phyloP scores from a whole-genome alignment of 2,888 invertebrate species.

The Seira musarum region DNA sequence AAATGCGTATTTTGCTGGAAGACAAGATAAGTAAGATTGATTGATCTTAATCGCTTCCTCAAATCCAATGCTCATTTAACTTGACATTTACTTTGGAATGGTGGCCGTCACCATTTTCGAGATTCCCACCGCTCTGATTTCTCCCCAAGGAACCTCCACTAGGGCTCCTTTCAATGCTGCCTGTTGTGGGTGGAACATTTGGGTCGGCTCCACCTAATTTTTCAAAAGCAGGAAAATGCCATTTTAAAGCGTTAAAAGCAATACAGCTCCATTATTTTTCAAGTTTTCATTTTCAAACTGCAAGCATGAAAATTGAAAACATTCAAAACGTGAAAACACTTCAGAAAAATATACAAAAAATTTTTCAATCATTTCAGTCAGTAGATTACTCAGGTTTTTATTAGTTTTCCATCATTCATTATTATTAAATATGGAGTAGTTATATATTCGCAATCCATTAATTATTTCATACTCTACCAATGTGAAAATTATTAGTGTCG shows the following conservation, averaged over 20 bases:
- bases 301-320: not conserved
- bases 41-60: not conserved
- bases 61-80: not conserved
- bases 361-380: conserved; percentile 43
- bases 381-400: no score
- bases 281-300: not conserved
- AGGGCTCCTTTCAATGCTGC: conserved; percentile 82
- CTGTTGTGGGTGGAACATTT: conserved; percentile 52
- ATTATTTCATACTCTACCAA: no score
- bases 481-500: no score
- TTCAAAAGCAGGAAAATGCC: no score
- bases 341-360: conserved; percentile 30
- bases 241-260: no score
- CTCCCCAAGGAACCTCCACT: conserved; percentile 86
- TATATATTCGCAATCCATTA: no score
- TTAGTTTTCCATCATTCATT: no score
- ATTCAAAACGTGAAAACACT: conserved; percentile 11
- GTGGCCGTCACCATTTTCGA: conserved; percentile 79
- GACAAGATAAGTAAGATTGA: no score
- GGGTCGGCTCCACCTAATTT: conserved; percentile 66
- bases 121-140: conserved; percentile 81
- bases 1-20: conserved; percentile 88
- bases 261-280: conserved; percentile 10
- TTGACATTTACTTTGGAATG: conserved; percentile 74
- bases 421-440: no score